Base-by-base conservation (phyloP, 2,113 vertebrate species). In the Carassius carassius region DNA sequence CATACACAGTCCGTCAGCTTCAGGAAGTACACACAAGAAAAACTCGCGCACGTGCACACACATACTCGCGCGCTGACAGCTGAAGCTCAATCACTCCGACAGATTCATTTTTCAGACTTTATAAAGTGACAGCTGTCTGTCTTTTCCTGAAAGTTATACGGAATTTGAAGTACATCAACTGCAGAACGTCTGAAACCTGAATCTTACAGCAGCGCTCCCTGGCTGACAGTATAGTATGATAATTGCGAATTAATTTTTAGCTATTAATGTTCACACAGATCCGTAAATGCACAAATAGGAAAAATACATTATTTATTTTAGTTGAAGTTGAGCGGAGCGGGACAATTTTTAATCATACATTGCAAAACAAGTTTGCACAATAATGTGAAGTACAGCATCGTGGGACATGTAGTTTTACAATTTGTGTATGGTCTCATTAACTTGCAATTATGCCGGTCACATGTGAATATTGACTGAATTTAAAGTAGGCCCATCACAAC, bases 1-100 rank as follows among this genome's bases (percentile, higher is more conserved):
- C 89, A 91, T 93, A 91, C 92, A 85, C 84, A 85, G 79, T 70
- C 79, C 47, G 47, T 70, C 79, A 81, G 47, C 76, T 78, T 35
- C 63, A 63, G 60, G 32, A 62, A 91, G 89, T 91, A 90, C 91
- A 91, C 87, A 91, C 85, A 78, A 87, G 89, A 92, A 90, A 91
- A 89, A 84, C 58, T 89, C 86, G 60, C 13, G n/a, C 41, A 19
- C 67, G 19, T 23, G n/a, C 80, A 77, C 70, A 63, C 67, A 82
- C 19, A 37, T 6, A 23, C 35, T 41, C 44, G 5, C 1, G 2
- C 5, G 5, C 49, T 82, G 80, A 82, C 80, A 82, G 47, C 80
- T 19, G 21, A 82, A 72, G 65, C 65, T 54, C 79, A 49, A 81
- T 81, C 79, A 54, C 63, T 47, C 44, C 17, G 44, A 51, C 47